Base-by-base conservation (phyloP, 2,797 vertebrate genomes). In the Tangara arthus region DNA sequence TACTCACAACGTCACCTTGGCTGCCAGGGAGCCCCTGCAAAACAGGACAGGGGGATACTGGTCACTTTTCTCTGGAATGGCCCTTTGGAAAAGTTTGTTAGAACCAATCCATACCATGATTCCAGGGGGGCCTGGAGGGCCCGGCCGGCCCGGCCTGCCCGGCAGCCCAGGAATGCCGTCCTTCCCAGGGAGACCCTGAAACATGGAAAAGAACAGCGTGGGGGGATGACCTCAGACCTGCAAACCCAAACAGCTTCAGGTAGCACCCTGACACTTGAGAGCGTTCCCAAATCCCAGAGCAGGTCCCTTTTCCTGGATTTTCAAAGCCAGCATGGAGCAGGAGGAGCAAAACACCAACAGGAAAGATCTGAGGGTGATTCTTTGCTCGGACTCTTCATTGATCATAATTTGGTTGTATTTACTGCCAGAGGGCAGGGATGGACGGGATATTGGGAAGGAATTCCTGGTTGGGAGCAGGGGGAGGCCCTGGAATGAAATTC, bases 101-200 rank as follows among this genome's bases (percentile, higher is more conserved):
- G 30, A 72, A 26, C 11, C 30, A 68, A 76, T 35, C 86, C 41
- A 94, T 98, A 99, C 99, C 98, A 96, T 97, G 13, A 97, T 96
- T 80, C 99, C 99, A 6, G 98, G 97, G 61, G 98, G 98, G 81
- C 99, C 99, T 5, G 98, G 98, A 46, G 98, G 98, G 59, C 99
- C 99, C 3, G 97, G 98, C 92, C 98, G 96, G 24, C 99, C 99
- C 0, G 98, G 98, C 89, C 98, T 97, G 46, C 99, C 99, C 1
- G 99, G 99, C 91, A 99, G 97, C 79, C 99, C 99, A 2, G 98
- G 99, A 92, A 99, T 86, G 42, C 99, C 99, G 6, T 99, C 99
- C 95, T 98, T 98, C 92, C 98, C 99, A 69, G 98, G 94, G 55
- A 98, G 92, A 70, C 99, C 99, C 99, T 99, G 94, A 93, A 37